These are phyloP conservation scores for Xenopus tropicalis DNA, from an alignment of 2,113 vertebrate genomes.

Conservation along the genomic window DNA sequence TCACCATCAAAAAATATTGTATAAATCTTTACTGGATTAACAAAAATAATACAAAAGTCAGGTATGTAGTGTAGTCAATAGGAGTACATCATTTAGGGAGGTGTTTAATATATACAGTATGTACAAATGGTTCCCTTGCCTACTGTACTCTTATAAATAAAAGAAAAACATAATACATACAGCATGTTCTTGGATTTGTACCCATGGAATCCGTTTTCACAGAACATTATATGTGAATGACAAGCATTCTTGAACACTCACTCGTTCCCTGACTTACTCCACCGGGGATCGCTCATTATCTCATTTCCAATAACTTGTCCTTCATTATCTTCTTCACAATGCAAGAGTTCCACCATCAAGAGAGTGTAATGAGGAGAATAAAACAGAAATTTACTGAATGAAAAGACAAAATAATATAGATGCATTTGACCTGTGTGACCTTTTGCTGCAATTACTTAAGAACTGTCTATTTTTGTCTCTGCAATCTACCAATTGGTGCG, in stretches of 20 bases:
- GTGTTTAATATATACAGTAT: no score
- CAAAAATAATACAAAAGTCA: no score
- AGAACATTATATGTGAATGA: no score
- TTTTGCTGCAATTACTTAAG: constrained; percentile 13
- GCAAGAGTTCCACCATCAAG: neutral
- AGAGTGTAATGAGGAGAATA: neutral
- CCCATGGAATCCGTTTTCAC: no score
- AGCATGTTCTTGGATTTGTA: no score
- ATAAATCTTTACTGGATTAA: no score
- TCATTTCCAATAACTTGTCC: neutral
- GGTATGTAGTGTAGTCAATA: no score
- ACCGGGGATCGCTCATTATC: neutral
- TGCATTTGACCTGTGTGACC: constrained; percentile 11
- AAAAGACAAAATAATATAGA: constrained; percentile 4
- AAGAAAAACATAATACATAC: no score
- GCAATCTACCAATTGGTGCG: constrained; percentile 3
- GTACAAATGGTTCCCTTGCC: no score
- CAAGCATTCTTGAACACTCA: constrained; percentile 10
- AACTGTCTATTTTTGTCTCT: neutral
- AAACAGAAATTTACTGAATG: constrained; percentile 7
- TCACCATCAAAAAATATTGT: no score
- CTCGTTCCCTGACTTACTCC: neutral
- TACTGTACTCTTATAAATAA: no score
- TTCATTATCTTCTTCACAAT: constrained; percentile 10
- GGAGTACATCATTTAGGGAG: no score